phyloP scores from a whole-genome alignment of 2,113 vertebrate genomes.

The Maccullochella peelii region DNA sequence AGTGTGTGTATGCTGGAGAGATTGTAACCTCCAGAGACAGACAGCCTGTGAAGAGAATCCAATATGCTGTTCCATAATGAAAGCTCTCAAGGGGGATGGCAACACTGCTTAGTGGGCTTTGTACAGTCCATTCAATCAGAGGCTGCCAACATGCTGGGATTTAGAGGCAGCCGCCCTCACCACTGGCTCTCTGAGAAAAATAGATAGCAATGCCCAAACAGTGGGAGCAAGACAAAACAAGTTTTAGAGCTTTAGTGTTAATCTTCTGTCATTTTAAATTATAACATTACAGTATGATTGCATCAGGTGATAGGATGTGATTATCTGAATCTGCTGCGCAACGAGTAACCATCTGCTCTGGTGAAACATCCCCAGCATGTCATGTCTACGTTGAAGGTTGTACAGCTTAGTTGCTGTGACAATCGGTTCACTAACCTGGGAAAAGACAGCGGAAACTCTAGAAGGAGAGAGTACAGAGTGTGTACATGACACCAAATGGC shows the following conservation, averaged over 20 bases:
- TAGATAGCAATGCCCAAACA: slow-evolving; percentile 55
- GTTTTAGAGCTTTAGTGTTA: slow-evolving; percentile 22
- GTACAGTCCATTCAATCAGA: slow-evolving; percentile 79
- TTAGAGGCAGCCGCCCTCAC: slow-evolving; percentile 64
- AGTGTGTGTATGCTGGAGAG: slow-evolving; percentile 33
- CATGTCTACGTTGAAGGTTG: background rate
- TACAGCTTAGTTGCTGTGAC: slow-evolving; percentile 33
- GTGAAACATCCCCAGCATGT: slow-evolving; percentile 10
- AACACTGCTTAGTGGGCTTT: slow-evolving; percentile 80
- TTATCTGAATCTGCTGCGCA: background rate
- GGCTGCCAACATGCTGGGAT: slow-evolving; percentile 75
- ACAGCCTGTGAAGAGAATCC: slow-evolving; percentile 76
- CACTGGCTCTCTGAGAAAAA: slow-evolving; percentile 60
- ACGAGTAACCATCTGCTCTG: slow-evolving; percentile 1
- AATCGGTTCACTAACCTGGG: slow-evolving; percentile 6
- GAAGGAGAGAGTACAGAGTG: background rate
- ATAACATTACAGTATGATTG: slow-evolving; percentile 16
- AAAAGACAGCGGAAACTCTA: background rate
- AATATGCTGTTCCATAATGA: slow-evolving; percentile 83
- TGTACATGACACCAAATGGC: slow-evolving; percentile 15
- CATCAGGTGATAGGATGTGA: slow-evolving; percentile 21
- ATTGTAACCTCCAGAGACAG: slow-evolving; percentile 61
- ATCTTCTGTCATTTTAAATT: slow-evolving; percentile 16
- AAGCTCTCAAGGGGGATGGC: slow-evolving; percentile 79
- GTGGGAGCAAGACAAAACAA: slow-evolving; percentile 44